Evolutionary conservation across 1,140 invertebrate genomes (phyloP).

Genomic region (Maconellicoccus hirsutus): DNA sequence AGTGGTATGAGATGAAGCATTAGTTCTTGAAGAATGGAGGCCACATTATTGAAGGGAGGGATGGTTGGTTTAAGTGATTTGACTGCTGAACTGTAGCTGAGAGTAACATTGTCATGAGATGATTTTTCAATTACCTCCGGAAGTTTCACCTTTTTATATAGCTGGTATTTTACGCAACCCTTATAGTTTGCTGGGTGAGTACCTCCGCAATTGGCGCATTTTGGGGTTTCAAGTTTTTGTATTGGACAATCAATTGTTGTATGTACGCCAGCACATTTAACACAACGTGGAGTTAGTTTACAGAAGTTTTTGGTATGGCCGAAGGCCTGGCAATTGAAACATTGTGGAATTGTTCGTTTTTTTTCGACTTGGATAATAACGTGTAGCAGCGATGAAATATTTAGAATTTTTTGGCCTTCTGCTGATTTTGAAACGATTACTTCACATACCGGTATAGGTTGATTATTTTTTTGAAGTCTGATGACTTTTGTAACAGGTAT

Average conservation of each 20-base stretch:
- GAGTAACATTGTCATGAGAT: neutral
- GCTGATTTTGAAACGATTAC: neutral
- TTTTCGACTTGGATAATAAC: conserved; percentile 1
- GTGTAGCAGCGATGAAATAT: conserved; percentile 7
- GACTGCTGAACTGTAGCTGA: neutral
- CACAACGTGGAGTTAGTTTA: conserved; percentile 30
- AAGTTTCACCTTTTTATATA: neutral
- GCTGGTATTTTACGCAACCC: conserved; percentile 32
- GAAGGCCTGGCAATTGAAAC: conserved; percentile 33
- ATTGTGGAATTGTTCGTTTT: conserved; percentile 29
- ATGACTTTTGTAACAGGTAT: no score
- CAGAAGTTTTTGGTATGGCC: conserved; percentile 36
- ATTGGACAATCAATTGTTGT: conserved; percentile 34
- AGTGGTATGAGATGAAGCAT: neutral
- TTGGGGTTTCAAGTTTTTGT: conserved; percentile 27
- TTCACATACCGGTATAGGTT: neutral
- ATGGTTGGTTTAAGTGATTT: neutral
- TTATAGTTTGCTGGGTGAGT: conserved; percentile 35
- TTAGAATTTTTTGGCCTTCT: conserved; percentile 14
- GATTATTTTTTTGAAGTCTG: neutral
- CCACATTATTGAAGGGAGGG: neutral
- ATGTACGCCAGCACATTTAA: conserved; percentile 35
- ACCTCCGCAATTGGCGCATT: conserved; percentile 33
- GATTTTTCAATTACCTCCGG: no score
- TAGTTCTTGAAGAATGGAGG: neutral